phyloP scores from a whole-genome alignment of 2,888 invertebrate species.

The Abrostola triplasia region DNA sequence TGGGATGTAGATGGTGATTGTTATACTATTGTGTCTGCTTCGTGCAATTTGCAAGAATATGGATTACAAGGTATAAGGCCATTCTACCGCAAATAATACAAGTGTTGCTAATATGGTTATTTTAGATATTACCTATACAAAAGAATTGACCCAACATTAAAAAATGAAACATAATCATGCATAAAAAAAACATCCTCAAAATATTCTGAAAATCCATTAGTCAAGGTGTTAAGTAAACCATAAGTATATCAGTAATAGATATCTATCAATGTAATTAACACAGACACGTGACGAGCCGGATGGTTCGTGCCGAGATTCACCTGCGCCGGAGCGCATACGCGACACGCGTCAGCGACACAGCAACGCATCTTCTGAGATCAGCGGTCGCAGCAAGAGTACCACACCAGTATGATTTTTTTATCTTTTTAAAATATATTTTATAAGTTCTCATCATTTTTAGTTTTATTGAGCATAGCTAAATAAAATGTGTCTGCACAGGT shows the following conservation, averaged over 20 bases:
- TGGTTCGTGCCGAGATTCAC: constrained; percentile 91
- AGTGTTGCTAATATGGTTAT: no score
- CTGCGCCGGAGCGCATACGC: constrained; percentile 72
- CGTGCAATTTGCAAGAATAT: no score
- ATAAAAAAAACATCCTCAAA: background rate
- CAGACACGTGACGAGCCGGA: constrained; percentile 91
- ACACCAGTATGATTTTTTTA: constrained; percentile 72
- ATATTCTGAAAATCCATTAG: constrained; percentile 1
- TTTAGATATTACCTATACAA: no score
- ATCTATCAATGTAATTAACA: constrained; percentile 5
- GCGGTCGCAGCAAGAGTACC: constrained; percentile 86
- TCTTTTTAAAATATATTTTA: background rate
- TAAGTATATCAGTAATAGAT: no score
- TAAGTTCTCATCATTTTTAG: background rate
- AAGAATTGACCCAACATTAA: no score
- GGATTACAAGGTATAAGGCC: no score
- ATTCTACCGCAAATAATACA: no score
- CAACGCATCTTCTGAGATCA: constrained; percentile 86
- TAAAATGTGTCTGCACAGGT: constrained; percentile 60
- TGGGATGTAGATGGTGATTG: no score
- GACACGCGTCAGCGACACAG: constrained; percentile 75
- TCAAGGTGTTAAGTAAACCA: no score
- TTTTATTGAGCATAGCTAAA: background rate
- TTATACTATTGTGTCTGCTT: no score
- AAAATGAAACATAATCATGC: no score